Percentiles rank a stretch among this genome's conserved stretches.
Evolutionary conservation across 37 sponge, comb jelly and placozoan species (phyloP).

Genomic region (Aplysina aerophoba): DNA sequence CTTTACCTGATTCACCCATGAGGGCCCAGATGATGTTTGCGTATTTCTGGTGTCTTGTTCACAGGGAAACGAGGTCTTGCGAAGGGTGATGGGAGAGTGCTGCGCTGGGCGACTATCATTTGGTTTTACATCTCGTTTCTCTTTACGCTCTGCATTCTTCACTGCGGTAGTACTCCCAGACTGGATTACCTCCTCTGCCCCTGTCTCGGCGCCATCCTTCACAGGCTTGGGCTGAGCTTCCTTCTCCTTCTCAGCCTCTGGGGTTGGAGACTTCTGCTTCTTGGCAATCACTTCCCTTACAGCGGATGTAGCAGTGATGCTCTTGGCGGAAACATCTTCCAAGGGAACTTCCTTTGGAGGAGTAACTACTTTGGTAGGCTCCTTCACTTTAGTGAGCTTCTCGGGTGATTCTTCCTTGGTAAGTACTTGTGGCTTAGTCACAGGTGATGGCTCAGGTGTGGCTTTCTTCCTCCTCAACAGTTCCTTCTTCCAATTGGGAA

Average conservation of each 20-base stretch:
- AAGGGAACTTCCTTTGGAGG: neutral
- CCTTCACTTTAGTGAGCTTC: neutral
- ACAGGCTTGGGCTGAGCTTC: neutral
- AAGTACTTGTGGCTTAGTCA: neutral
- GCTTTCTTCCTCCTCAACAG: neutral
- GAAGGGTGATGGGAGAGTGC: neutral
- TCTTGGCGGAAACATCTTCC: neutral
- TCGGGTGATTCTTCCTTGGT: neutral
- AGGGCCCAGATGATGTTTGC: conserved; percentile 24
- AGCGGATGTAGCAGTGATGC: neutral
- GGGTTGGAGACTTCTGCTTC: neutral
- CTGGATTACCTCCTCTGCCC: neutral
- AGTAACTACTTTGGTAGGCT: neutral
- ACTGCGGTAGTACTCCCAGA: neutral
- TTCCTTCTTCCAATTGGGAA: no score
- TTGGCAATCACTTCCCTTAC: neutral
- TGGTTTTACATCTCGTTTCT: conserved; percentile 24
- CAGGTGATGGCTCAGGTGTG: neutral
- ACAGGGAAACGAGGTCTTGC: conserved; percentile 5
- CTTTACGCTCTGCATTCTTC: conserved; percentile 18
- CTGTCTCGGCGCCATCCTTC: neutral
- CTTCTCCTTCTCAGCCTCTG: neutral
- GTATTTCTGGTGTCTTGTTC: neutral
- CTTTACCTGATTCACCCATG: conserved; percentile 17
- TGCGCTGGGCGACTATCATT: conserved; percentile 10